Conservation (phyloP, 2,888 invertebrate genomes). For the Zaprionus obscuricornis region DNA sequence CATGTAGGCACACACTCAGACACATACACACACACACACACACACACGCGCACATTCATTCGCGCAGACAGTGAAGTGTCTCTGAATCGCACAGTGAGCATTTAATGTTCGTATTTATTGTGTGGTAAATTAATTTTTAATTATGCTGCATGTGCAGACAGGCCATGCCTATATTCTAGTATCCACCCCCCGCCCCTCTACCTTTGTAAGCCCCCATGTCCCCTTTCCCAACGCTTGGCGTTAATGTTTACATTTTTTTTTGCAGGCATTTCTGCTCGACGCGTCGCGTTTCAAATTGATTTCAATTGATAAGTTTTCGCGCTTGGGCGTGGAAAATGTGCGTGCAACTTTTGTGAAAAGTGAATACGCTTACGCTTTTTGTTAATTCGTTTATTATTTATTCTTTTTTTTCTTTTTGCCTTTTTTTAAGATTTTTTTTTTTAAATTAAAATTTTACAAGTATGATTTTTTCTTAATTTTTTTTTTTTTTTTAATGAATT, state of each 20-base stretch:
- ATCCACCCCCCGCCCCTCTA: background rate
- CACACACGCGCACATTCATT: background rate
- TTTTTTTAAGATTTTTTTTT: too few species aligned
- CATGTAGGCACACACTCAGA: background rate
- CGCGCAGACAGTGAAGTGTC: too few species aligned
- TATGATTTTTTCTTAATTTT: background rate
- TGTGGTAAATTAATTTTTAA: conserved; percentile 66
- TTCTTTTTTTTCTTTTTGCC: too few species aligned
- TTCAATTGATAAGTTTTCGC: conserved; percentile 65
- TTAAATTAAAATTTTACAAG: too few species aligned
- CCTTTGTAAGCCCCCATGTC: background rate
- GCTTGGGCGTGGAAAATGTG: conserved; percentile 14
- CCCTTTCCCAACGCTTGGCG: background rate
- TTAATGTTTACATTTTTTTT: conserved; percentile 68
- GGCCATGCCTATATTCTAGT: background rate
- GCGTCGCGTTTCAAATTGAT: conserved; percentile 49
- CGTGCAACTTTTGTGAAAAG: too few species aligned
- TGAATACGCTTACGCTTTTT: too few species aligned
- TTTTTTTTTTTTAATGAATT: background rate
- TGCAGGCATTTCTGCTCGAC: conserved; percentile 51
- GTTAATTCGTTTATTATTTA: too few species aligned
- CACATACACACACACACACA: background rate
- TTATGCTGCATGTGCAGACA: conserved; percentile 42
- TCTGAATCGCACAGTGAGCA: conserved; percentile 9
- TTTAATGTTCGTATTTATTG: conserved; percentile 39